These are phyloP conservation scores for Physella acuta DNA, from an alignment of 1,140 invertebrate genomes.

Conservation along the genomic window DNA sequence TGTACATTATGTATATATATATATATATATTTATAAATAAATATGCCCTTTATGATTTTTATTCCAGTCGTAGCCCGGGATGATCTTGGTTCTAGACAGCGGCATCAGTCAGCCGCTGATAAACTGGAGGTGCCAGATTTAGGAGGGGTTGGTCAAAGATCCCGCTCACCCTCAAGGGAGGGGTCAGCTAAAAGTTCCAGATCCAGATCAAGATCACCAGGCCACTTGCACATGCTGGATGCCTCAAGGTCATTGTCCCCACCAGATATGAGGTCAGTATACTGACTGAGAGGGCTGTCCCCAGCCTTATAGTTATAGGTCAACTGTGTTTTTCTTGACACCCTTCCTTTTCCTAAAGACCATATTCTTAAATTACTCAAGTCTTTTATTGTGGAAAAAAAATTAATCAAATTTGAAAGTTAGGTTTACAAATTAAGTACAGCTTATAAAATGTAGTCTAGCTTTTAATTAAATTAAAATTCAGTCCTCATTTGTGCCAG, in stretches of 20 bases:
- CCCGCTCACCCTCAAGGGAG: constrained; percentile 63
- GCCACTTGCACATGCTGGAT: constrained; percentile 64
- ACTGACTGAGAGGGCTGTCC: too few relatives aligned
- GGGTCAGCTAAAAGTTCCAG: constrained; percentile 53
- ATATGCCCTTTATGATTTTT: neutral
- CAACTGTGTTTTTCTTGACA: too few relatives aligned
- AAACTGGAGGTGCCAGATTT: constrained; percentile 70
- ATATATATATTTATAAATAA: neutral
- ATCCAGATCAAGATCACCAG: constrained; percentile 62
- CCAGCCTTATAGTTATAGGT: too few relatives aligned
- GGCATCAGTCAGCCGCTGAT: constrained; percentile 29
- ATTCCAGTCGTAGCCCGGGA: constrained; percentile 36
- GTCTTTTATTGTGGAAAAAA: too few relatives aligned
- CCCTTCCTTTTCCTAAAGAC: too few relatives aligned
- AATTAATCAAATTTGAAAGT: too few relatives aligned
- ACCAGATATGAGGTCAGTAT: constrained; percentile 73
- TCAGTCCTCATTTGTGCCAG: too few relatives aligned
- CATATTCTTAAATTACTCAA: too few relatives aligned
- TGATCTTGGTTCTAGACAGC: constrained; percentile 31
- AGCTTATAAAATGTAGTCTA: too few relatives aligned
- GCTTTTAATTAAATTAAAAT: too few relatives aligned
- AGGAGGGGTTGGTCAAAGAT: constrained; percentile 34
- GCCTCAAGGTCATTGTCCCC: constrained; percentile 74
- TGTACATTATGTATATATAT: too few relatives aligned
- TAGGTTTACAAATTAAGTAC: too few relatives aligned